phyloP scores from a whole-genome alignment of 2,888 invertebrate genomes.

The Nudaria mundana region DNA sequence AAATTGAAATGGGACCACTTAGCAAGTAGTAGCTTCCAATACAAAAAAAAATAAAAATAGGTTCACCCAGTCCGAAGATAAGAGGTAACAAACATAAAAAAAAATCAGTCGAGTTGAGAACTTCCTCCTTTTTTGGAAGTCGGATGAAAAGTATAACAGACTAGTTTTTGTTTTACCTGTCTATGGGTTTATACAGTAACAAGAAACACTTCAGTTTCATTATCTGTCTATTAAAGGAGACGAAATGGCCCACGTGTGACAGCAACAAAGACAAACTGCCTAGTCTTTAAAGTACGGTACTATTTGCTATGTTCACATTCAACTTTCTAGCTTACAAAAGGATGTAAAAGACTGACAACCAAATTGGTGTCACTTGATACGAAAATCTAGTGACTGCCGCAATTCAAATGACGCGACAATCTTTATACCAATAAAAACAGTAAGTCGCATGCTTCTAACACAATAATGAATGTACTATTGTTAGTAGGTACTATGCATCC shows the following conservation, averaged over 20 bases:
- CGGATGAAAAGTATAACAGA: too few relatives aligned
- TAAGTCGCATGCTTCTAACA: conserved; percentile 24
- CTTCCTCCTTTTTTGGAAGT: too few relatives aligned
- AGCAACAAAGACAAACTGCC: conserved; percentile 3
- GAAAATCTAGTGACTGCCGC: conserved; percentile 25
- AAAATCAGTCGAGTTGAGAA: too few relatives aligned
- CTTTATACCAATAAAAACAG: conserved; percentile 26
- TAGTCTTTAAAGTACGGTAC: conserved; percentile 29
- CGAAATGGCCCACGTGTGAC: conserved; percentile 12
- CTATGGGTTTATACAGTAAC: conserved; percentile 4
- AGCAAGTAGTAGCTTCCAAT: too few relatives aligned
- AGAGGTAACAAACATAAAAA: too few relatives aligned
- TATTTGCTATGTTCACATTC: conserved; percentile 12
- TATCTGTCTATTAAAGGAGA: conserved; percentile 12
- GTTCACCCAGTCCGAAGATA: too few relatives aligned
- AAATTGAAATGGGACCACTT: too few relatives aligned
- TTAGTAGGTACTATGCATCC: conserved; percentile 29
- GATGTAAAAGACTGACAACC: conserved; percentile 35
- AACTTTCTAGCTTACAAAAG: conserved; percentile 14
- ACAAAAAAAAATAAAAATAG: too few relatives aligned
- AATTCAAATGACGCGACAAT: conserved; percentile 25
- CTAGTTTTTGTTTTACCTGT: neutral
- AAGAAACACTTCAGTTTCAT: conserved; percentile 15
- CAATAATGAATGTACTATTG: conserved; percentile 50
- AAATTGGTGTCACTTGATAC: conserved; percentile 34